phyloP scores from a whole-genome alignment of 92 coral and sea anemone genomes.

The Pocillopora meandrina region DNA sequence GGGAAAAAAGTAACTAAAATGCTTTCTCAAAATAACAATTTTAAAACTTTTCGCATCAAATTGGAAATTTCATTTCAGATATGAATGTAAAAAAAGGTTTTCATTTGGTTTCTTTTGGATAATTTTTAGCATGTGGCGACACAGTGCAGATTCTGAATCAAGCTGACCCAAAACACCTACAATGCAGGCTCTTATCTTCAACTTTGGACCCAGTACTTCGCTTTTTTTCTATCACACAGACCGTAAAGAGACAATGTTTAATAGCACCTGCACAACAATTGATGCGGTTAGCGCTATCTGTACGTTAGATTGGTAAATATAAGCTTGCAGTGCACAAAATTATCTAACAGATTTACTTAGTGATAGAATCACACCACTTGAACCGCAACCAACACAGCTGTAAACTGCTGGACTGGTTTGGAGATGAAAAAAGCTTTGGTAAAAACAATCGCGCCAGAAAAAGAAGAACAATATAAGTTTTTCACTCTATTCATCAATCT shows the following conservation, averaged over 20 bases:
- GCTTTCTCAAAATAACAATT: too few relatives aligned
- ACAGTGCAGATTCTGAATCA: neutral
- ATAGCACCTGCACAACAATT: neutral
- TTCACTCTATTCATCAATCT: too few relatives aligned
- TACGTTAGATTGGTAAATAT: neutral
- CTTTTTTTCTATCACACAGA: neutral
- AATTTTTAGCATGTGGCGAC: too few relatives aligned
- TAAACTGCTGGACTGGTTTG: too few relatives aligned
- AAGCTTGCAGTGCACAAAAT: neutral
- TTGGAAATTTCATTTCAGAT: too few relatives aligned
- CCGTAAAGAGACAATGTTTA: neutral
- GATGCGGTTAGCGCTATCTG: slow-evolving; percentile 14
- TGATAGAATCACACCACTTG: neutral
- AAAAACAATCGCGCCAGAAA: too few relatives aligned
- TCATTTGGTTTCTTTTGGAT: too few relatives aligned
- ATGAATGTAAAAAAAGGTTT: neutral
- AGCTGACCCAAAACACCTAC: neutral
- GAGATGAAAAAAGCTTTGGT: too few relatives aligned
- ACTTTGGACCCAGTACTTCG: neutral
- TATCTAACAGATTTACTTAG: neutral
- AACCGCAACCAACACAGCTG: neutral
- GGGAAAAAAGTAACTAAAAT: too few relatives aligned
- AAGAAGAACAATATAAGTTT: too few relatives aligned
- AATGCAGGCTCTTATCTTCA: neutral
- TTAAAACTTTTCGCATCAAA: too few relatives aligned